A percentile compares a stretch with the other conserved stretches of the same genome.
Conservation (phyloP, 2,113 vertebrate genomes). For the Petrocephalus microphthalmus region DNA sequence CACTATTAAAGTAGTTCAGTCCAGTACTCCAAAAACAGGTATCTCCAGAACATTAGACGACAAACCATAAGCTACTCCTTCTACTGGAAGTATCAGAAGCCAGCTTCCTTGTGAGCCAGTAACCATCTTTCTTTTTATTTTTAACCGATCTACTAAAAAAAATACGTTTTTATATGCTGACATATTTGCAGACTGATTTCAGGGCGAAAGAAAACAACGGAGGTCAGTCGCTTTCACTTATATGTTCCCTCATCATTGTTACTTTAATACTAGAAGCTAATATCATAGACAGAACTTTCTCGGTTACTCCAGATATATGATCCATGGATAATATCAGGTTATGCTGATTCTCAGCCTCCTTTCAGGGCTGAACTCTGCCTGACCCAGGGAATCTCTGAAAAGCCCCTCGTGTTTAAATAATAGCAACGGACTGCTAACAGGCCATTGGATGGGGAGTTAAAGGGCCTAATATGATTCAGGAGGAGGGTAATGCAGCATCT, state of each 20-base stretch:
- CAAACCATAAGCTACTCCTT: background rate
- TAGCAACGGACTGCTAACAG: slow-evolving; percentile 49
- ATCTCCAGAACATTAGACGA: background rate
- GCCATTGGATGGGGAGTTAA: slow-evolving; percentile 51
- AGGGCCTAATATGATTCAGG: slow-evolving; percentile 42
- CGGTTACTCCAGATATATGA: slow-evolving; percentile 22
- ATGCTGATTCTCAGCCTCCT: slow-evolving; percentile 32
- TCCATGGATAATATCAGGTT: slow-evolving; percentile 36
- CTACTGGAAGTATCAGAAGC: background rate
- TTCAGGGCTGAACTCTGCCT: slow-evolving; percentile 50
- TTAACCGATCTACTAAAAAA: background rate
- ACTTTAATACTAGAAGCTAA: background rate
- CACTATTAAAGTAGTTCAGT: background rate
- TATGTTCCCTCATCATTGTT: background rate
- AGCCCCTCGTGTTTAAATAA: slow-evolving; percentile 54
- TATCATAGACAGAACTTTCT: background rate
- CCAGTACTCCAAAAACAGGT: background rate
- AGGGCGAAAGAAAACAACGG: background rate
- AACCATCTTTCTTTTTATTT: background rate
- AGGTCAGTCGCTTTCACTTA: background rate
- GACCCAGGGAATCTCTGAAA: slow-evolving; percentile 53
- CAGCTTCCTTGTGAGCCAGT: background rate
- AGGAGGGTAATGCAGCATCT: slow-evolving; percentile 48
- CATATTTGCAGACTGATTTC: background rate
- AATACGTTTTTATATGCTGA: background rate